phyloP scores from a whole-genome alignment of 2,113 vertebrate genomes.

The Chauna torquata region DNA sequence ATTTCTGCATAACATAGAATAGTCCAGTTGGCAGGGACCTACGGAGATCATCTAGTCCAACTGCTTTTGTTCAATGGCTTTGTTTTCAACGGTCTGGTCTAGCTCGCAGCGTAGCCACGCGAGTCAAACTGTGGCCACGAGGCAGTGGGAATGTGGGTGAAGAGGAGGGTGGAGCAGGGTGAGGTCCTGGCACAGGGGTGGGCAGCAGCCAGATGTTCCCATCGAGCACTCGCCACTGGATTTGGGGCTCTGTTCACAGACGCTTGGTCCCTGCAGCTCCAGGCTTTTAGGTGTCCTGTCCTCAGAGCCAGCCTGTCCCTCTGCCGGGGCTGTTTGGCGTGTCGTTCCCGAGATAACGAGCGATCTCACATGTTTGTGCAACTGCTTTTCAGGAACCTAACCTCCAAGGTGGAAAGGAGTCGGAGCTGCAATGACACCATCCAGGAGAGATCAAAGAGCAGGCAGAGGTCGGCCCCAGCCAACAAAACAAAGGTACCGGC shows the following conservation, averaged over 20 bases:
- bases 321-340: background rate
- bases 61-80: background rate
- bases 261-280: background rate
- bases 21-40: background rate
- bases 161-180: too few relatives aligned
- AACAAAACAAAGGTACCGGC: constrained; percentile 74
- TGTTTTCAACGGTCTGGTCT: background rate
- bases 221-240: background rate
- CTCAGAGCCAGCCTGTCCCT: background rate
- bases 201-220: background rate
- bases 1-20: background rate
- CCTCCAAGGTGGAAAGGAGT: constrained; percentile 82
- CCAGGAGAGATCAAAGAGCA: constrained; percentile 81
- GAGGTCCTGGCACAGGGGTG: background rate
- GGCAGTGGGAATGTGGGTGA: background rate
- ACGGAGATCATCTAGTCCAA: too few relatives aligned
- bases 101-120: background rate
- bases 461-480: constrained; percentile 67
- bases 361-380: background rate
- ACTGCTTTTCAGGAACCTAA: constrained; percentile 75
- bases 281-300: background rate
- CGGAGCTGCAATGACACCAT: constrained; percentile 89
- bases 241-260: background rate
- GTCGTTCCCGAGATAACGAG: background rate
- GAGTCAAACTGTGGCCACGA: background rate